Conservation (phyloP, 2,113 vertebrate species). For the Erythrocebus patas region DNA sequence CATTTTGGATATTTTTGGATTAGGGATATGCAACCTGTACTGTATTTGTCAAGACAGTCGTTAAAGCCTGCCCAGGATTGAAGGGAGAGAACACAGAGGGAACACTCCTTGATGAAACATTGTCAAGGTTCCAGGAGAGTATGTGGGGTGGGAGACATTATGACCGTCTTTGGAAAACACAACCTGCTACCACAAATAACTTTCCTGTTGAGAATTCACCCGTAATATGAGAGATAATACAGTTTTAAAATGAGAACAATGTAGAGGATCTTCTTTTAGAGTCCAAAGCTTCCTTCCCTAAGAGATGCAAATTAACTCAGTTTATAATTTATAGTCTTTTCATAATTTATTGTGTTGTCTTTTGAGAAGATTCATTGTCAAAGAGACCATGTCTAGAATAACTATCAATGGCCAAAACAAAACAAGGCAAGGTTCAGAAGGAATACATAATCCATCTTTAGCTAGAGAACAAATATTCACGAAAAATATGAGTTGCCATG, state of each 20-base stretch:
- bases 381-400: not conserved
- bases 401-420: not conserved
- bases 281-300: not conserved
- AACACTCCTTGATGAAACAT: not conserved
- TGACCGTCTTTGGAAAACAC: not conserved
- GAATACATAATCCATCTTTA: not conserved
- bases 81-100: not conserved
- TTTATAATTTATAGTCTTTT: not conserved
- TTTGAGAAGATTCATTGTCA: not conserved
- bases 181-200: not conserved
- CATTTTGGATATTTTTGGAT: not conserved
- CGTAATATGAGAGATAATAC: not conserved
- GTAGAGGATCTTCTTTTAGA: not conserved
- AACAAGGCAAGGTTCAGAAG: not conserved
- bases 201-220: not conserved
- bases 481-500: not conserved
- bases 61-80: not conserved
- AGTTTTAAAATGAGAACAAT: not conserved
- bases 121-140: not conserved
- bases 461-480: not conserved
- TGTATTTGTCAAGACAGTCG: not conserved
- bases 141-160: not conserved
- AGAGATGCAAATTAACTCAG: not conserved
- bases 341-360: not conserved
- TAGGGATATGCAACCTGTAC: not conserved